Conservation (phyloP, 2,113 vertebrate genomes). For the Lepidiolamprologus cunningtoni region DNA sequence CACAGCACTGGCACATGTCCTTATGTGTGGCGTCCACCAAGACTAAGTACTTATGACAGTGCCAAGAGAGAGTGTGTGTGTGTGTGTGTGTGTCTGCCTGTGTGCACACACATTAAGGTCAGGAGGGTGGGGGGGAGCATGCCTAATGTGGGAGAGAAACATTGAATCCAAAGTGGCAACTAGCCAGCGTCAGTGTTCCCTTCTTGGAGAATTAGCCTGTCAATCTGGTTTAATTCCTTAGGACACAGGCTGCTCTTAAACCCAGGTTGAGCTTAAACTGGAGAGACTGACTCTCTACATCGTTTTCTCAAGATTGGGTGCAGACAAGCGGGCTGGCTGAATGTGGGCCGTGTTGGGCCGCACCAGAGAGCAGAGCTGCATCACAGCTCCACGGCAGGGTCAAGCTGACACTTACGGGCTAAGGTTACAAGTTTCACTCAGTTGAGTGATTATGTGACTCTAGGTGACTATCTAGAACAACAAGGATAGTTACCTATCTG, state of each 20-base stretch:
- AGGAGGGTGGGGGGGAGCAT: slow-evolving; percentile 5
- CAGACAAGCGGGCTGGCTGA: slow-evolving; percentile 1
- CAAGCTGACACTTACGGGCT: not conserved
- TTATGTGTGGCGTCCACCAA: slow-evolving; percentile 38
- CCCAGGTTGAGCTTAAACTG: slow-evolving; percentile 14
- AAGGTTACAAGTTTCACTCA: not conserved
- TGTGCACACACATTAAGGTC: slow-evolving; percentile 2
- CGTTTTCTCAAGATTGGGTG: slow-evolving; percentile 8
- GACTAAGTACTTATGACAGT: slow-evolving; percentile 51
- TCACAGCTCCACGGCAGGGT: not conserved
- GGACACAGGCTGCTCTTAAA: slow-evolving; percentile 28
- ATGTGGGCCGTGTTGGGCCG: not conserved
- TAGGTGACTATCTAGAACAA: not conserved
- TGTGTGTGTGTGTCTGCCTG: not conserved
- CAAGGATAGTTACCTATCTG: not conserved
- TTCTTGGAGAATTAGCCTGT: slow-evolving; percentile 45
- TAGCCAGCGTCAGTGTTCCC: slow-evolving; percentile 39
- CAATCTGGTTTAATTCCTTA: slow-evolving; percentile 31
- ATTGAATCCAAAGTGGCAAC: slow-evolving; percentile 46
- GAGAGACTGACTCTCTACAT: not conserved
- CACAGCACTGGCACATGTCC: slow-evolving; percentile 35
- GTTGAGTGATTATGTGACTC: not conserved
- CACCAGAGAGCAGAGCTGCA: not conserved
- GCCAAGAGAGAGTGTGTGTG: slow-evolving; percentile 21
- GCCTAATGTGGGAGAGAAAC: slow-evolving; percentile 53